Percentiles rank a stretch among this genome's conserved stretches.
These are phyloP conservation scores for Dicranocentrus wangi DNA, from an alignment of 2,888 invertebrate species.

Conservation along the genomic window DNA sequence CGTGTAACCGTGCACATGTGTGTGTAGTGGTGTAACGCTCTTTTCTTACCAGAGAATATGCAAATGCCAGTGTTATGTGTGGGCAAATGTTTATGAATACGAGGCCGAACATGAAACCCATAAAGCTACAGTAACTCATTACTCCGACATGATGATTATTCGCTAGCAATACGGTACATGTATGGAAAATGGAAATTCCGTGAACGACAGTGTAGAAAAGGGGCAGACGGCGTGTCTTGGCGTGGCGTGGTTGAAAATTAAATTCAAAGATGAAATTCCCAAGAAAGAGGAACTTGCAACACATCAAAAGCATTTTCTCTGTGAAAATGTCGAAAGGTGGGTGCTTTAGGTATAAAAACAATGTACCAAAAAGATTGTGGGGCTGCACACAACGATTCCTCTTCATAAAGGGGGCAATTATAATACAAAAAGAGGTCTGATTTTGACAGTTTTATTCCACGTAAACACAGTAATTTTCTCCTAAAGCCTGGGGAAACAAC, in stretches of 20 bases:
- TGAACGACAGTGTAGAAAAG: background rate
- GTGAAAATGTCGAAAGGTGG: constrained; percentile 3
- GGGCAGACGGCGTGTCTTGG: constrained; percentile 1
- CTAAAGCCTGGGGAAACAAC: constrained; percentile 1
- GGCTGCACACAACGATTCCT: background rate
- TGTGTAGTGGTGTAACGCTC: no score
- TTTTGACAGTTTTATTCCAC: constrained; percentile 37
- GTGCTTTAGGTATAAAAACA: no score
- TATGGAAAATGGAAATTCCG: constrained; percentile 14
- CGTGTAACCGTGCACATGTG: no score
- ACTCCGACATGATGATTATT: no score
- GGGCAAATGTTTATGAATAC: no score
- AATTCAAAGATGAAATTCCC: background rate
- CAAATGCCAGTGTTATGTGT: no score
- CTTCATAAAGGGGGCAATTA: constrained; percentile 35
- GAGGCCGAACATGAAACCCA: no score
- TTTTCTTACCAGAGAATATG: no score
- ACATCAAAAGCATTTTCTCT: background rate
- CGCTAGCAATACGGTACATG: no score
- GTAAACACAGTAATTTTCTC: constrained; percentile 31
- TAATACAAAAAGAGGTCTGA: constrained; percentile 11
- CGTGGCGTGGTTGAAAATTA: background rate
- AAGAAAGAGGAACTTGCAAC: no score
- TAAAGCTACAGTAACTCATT: no score
- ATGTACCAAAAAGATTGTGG: background rate